Evolutionary conservation across 1,140 invertebrate genomes (phyloP).

Genomic region (Sarcophaga bullata): DNA sequence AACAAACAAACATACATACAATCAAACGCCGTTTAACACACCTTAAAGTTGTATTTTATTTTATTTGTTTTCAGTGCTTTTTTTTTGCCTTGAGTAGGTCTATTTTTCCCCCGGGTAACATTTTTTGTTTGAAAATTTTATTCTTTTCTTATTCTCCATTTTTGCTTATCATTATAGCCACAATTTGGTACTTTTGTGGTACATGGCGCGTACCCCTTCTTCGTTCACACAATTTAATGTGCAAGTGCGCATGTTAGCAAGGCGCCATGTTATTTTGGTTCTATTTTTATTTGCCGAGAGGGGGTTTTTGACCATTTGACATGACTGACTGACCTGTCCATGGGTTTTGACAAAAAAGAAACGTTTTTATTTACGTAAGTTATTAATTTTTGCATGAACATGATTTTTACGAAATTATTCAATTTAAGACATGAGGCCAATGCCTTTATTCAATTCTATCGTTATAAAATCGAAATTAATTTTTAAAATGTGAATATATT

Average conservation of each 20-base stretch:
- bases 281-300: background rate
- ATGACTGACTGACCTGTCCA: conserved; percentile 23
- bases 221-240: background rate
- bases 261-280: conserved; percentile 22
- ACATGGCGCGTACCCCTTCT: background rate
- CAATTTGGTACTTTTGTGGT: background rate
- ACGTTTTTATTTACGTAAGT: background rate
- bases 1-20: background rate
- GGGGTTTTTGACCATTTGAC: conserved; percentile 2
- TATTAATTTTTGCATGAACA: background rate
- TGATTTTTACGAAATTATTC: background rate
- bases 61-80: no score
- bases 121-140: background rate
- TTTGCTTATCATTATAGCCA: background rate
- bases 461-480: no score
- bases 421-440: no score
- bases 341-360: background rate
- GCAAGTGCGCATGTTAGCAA: conserved; percentile 12
- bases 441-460: no score
- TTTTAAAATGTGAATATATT: no score
- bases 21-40: background rate
- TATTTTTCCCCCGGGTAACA: background rate
- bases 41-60: background rate
- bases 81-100: conserved; percentile 9
- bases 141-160: background rate